Evolutionary conservation across 1,140 invertebrate genomes (phyloP).

Genomic region (Lasaia peninsularis): DNA sequence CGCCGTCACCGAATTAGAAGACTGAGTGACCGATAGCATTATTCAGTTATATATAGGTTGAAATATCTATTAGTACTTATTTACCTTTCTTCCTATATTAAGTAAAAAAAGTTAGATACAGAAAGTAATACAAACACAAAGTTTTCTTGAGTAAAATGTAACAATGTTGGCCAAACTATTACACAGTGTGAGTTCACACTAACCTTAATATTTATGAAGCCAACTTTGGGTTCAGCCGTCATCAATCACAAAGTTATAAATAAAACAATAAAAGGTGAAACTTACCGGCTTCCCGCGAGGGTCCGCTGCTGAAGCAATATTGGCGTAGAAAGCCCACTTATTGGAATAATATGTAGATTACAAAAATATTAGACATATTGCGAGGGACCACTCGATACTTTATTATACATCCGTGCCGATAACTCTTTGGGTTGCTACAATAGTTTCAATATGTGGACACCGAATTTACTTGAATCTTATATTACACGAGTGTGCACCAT

Average conservation of each 20-base stretch:
- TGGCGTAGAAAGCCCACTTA: constrained; percentile 65
- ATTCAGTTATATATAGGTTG: no score
- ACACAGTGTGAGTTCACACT: constrained; percentile 46
- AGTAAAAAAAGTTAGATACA: background rate
- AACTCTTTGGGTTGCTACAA: constrained; percentile 32
- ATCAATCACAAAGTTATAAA: constrained; percentile 77
- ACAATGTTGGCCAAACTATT: constrained; percentile 41
- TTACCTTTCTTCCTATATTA: no score
- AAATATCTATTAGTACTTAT: no score
- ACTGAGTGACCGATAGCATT: no score
- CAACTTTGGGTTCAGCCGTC: constrained; percentile 58
- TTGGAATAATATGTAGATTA: constrained; percentile 76
- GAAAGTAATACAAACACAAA: background rate
- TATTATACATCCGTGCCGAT: constrained; percentile 40
- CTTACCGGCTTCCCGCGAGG: constrained; percentile 49
- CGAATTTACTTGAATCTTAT: background rate
- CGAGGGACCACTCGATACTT: constrained; percentile 53
- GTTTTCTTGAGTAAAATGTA: constrained; percentile 3
- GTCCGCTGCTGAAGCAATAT: constrained; percentile 60
- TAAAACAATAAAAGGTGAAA: constrained; percentile 76
- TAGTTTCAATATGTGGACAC: constrained; percentile 10
- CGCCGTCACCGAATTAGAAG: no score
- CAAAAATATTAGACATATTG: constrained; percentile 62
- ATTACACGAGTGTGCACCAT: no score
- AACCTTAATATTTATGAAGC: constrained; percentile 73